Evolutionary conservation across 2,888 invertebrate genomes (phyloP), one percentile per base, ranked within the genome.

Genomic region (Tillus elongatus): DNA sequence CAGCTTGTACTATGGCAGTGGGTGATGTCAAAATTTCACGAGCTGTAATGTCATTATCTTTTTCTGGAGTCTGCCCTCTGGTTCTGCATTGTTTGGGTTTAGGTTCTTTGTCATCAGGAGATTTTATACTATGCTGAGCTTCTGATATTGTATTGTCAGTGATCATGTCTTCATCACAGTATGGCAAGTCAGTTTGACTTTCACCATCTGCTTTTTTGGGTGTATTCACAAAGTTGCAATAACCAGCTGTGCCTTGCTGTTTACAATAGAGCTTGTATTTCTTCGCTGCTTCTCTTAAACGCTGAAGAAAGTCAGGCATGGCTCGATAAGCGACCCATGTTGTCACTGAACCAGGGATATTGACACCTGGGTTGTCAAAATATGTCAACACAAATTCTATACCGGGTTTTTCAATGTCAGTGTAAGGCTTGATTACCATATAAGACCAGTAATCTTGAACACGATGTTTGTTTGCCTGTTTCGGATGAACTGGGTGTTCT

Each of bases 381-480:
- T 90, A 90, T 0, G 89, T 90, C 26, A 90, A 65, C 24, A 82
- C 79, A 64, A 88, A 90, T 61, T 90, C 84, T 54, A 84, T 74
- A 8, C 86, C 85, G 12, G 73, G 70, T 61, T 77, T 64, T 29
- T 75, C 68, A 38, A 74, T 66, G 37, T 72, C 68, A 1, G 71
- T 73, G 33, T 73, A 67, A 0, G 86, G 83, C 61, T 76, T 79
- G 36, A 90, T 82, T 1, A 89, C 83, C 82, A 88, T 86, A 50
- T 81, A 79, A 26, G 88, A 89, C 84, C 86, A 87, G 53, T 89
- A 90, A 42, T 87, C 80, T 2, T 71, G 70, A 1, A 88, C 85
- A 35, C 90, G 71, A 40, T 80, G 79, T 37, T 80, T 81, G 37
- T 78, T 74, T 8, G 74, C 69, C 30, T 74, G 71, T 34, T 71